Evolutionary conservation across 2,797 vertebrate genomes (phyloP), one percentile per base, ranked within the genome.

Genomic region (Apodemus agrarius): DNA sequence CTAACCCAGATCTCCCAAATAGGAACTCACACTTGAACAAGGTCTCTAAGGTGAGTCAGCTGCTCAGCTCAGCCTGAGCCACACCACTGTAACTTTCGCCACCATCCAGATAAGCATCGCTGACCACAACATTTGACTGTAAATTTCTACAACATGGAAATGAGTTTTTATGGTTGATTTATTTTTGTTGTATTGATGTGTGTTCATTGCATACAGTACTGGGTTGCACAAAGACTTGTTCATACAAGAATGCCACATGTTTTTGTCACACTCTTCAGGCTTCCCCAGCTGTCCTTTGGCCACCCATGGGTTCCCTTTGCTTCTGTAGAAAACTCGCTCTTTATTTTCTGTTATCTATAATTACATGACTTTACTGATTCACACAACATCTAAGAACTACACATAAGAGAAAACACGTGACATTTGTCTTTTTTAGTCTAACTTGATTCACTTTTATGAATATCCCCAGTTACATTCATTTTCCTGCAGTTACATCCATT

Each of bases 71-170:
- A 74, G 65, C 79, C 61, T 26, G 54, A 89, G 76, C 37, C 85
- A 72, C 11, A 40, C 5, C 10, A 12, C 43, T 37, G 19, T 86
- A 59, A 86, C 65, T 61, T 86, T 67, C 52, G 57, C 21, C 34
- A 24, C 69, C 82, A 43, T 94, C 72, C 67, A 43, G 82, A 90
- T 40, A 76, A 94, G 72, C 59, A 78, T 2, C 80, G 59, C 57
- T 91, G 93, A 91, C 76, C 87, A 78, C 61, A 79, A 81, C 31
- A 80, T 59, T 80, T 76, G 49, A 29, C 92, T 40, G 10, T 59
- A 86, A 74, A 76, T 96, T 96, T 93, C 26, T 83, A 82, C 78
- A 90, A 89, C 67, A 4, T 17, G 2, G 24, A 81, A 72, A 81
- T 87, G 43, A 57, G 91, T 63, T 52, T 69, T 92, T 34, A 69